Evolutionary conservation across 1,140 invertebrate genomes (phyloP), one percentile per base, ranked within the genome.

Genomic region (Cataglyphis hispanica): DNA sequence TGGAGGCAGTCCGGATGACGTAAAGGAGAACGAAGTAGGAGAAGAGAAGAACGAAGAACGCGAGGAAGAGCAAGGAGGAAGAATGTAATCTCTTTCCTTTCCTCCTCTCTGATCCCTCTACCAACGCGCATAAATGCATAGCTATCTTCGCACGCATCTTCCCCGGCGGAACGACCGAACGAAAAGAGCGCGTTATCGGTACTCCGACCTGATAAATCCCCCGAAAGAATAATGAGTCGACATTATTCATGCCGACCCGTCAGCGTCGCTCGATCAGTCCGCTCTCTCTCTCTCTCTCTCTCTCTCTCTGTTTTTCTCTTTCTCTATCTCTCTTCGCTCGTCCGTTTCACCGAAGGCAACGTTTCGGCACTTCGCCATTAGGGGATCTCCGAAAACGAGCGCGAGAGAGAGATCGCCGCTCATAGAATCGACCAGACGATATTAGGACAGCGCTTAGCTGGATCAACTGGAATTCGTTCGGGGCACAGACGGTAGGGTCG

Each of bases 181-280:
- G 91, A 92, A 92, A 91, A 93, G 91, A 86, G 77, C 85, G 85
- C 91, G 92, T 92, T 93, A 93, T 93, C 92, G 90, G 89, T 87
- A 80, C 87, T 84, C 86, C 91, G 87, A 93, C 87, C 91, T 94
- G 93, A 94, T 94, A 93, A 94, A 94, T 94, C 92, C 92, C 87
- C 85, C 84, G 90, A 91, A 90, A 94, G 93, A 93, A 93, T 93
- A 93, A 94, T 93, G 92, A 93, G 92, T 88, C 83, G 89, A 91
- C 91, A 92, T 93, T 93, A 93, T 91, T 93, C 92, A 91, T 92
- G 89, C 84, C 86, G 87, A 81, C 89, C 87, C 91, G 90, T 92
- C 92, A 92, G 88, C 91, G 89, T 91, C 89, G 89, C 72, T 90
- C 89, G 90, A 85, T 89, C 89, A 78, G 87, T 91, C 84, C 64